Percentiles rank a stretch among this genome's conserved stretches.
phyloP scores from a whole-genome alignment of 2,797 vertebrate genomes.

The Sebastolobus altivelis region DNA sequence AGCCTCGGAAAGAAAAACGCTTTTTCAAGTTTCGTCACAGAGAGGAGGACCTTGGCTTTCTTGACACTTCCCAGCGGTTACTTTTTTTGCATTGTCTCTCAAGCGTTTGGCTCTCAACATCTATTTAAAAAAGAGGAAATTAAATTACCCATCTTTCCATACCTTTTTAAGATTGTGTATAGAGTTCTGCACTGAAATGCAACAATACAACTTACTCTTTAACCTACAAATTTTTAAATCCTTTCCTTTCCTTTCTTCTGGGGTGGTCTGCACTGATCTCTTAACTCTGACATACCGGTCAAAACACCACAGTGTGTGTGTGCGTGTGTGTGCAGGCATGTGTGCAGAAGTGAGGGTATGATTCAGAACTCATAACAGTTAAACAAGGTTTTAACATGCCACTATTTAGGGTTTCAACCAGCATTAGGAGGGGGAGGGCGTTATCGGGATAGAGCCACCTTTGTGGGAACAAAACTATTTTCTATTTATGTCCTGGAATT shows the following conservation, averaged over 20 bases:
- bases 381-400: slow-evolving; percentile 74
- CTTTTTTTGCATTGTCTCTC: slow-evolving; percentile 31
- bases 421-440: slow-evolving; percentile 56
- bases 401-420: slow-evolving; percentile 69
- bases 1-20: slow-evolving; percentile 41
- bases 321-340: slow-evolving; percentile 64
- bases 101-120: slow-evolving; percentile 22
- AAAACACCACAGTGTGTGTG: slow-evolving; percentile 72
- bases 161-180: slow-evolving; percentile 5
- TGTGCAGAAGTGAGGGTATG: slow-evolving; percentile 68
- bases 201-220: slow-evolving; percentile 25
- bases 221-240: slow-evolving; percentile 48
- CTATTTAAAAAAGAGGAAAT: neutral
- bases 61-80: slow-evolving; percentile 29
- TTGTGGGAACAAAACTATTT: slow-evolving; percentile 45
- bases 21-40: slow-evolving; percentile 31
- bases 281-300: slow-evolving; percentile 79
- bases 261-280: slow-evolving; percentile 80
- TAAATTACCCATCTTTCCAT: slow-evolving; percentile 15
- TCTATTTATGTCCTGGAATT: slow-evolving; percentile 29
- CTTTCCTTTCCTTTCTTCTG: slow-evolving; percentile 56
- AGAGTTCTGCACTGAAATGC: slow-evolving; percentile 8
- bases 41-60: slow-evolving; percentile 55
- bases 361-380: slow-evolving; percentile 75
- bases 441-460: slow-evolving; percentile 38